These are phyloP conservation scores for Leptinotarsa tumamoca DNA, from an alignment of 2,888 invertebrate species.

Conservation along the genomic window DNA sequence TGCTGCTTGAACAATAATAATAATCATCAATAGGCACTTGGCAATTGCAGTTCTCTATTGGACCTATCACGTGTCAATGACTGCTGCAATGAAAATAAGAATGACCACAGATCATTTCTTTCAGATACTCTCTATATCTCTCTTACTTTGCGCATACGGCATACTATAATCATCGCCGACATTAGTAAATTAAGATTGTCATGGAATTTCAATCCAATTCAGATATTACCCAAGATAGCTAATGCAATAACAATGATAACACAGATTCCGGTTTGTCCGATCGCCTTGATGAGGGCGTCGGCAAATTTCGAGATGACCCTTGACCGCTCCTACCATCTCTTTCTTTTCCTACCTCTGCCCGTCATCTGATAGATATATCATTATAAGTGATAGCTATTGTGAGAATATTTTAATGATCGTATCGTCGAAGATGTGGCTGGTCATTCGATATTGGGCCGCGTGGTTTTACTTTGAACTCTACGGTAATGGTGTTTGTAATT, in stretches of 20 bases:
- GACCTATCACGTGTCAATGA: too few species aligned
- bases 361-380: slow-evolving; percentile 63
- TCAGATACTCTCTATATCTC: too few species aligned
- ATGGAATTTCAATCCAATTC: slow-evolving; percentile 19
- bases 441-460: slow-evolving; percentile 9
- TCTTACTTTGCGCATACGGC: too few species aligned
- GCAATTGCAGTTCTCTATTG: too few species aligned
- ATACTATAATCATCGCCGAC: neutral
- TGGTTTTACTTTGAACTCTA: neutral
- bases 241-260: slow-evolving; percentile 49
- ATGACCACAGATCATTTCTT: too few species aligned
- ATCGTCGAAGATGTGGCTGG: slow-evolving; percentile 6
- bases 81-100: too few species aligned
- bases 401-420: slow-evolving; percentile 19
- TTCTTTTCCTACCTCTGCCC: slow-evolving; percentile 52
- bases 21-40: too few species aligned
- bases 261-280: slow-evolving; percentile 48
- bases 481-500: neutral
- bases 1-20: too few species aligned
- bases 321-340: slow-evolving; percentile 54
- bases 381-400: slow-evolving; percentile 59
- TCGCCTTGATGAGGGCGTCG: slow-evolving; percentile 50
- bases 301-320: slow-evolving; percentile 55
- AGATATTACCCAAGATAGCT: slow-evolving; percentile 17
- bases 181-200: slow-evolving; percentile 18